phyloP scores from a whole-genome alignment of 2,888 invertebrate genomes.

The Ellobium chinense region DNA sequence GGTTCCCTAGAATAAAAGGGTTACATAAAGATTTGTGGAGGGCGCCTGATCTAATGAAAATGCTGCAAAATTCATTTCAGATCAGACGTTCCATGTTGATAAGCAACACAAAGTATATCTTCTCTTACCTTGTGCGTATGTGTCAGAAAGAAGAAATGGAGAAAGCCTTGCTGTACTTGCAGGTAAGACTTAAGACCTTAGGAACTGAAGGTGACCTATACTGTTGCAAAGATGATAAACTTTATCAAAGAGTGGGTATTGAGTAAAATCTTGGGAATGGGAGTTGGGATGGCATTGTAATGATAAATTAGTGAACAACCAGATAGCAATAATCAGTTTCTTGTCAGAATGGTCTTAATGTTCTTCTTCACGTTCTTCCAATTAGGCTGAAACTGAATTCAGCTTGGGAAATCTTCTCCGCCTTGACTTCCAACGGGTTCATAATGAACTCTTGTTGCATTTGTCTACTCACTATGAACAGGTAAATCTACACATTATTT shows the following conservation, averaged over 20 bases:
- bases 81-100: slow-evolving; percentile 74
- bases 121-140: slow-evolving; percentile 76
- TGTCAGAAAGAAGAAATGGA: slow-evolving; percentile 72
- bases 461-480: slow-evolving; percentile 75
- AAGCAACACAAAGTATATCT: slow-evolving; percentile 77
- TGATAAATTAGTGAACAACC: background rate
- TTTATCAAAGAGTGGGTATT: too few species aligned
- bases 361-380: too few species aligned
- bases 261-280: too few species aligned
- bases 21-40: too few species aligned
- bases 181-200: too few species aligned
- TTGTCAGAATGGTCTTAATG: too few species aligned
- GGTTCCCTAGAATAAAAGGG: too few species aligned
- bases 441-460: slow-evolving; percentile 77
- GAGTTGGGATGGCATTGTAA: background rate
- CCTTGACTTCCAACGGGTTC: slow-evolving; percentile 74
- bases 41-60: too few species aligned
- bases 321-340: too few species aligned
- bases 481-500: slow-evolving; percentile 62
- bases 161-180: slow-evolving; percentile 66
- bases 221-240: too few species aligned
- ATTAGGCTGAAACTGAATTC: slow-evolving; percentile 75
- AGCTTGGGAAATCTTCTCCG: slow-evolving; percentile 73
- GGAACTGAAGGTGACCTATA: too few species aligned
- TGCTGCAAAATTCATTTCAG: slow-evolving; percentile 58